Evolutionary conservation across 64 coral and sea anemone genomes (phyloP).

Genomic region (Montipora foliosa): DNA sequence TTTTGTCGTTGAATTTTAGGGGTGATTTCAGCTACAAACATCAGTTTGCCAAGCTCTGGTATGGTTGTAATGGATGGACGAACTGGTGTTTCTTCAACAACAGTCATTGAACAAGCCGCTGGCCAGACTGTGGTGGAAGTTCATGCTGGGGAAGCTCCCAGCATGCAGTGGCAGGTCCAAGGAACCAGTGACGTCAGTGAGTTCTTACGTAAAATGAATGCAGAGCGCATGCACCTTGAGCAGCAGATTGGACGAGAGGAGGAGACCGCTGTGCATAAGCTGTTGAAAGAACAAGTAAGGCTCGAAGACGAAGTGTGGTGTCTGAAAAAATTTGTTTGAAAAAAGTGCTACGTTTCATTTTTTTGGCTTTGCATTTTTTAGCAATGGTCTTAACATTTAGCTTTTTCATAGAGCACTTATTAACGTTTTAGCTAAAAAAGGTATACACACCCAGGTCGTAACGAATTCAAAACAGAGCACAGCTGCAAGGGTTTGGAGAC

Average conservation of each 20-base stretch:
- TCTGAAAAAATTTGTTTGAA: background rate
- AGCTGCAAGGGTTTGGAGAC: too few relatives aligned
- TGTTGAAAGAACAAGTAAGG: conserved; percentile 88
- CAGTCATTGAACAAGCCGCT: conserved; percentile 50
- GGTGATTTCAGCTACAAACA: conserved; percentile 13
- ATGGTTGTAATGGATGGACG: conserved; percentile 18
- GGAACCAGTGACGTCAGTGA: conserved; percentile 92
- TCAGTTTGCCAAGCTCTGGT: conserved; percentile 20
- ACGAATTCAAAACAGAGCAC: too few relatives aligned
- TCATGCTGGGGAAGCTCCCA: conserved; percentile 23
- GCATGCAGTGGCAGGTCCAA: conserved; percentile 73
- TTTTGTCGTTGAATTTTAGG: background rate
- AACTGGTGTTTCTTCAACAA: background rate
- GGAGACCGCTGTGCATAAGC: conserved; percentile 83
- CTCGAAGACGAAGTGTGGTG: background rate
- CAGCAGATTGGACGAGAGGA: conserved; percentile 87
- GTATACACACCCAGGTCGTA: too few relatives aligned
- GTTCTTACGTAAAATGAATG: conserved; percentile 93
- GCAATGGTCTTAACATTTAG: background rate
- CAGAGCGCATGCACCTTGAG: conserved; percentile 94
- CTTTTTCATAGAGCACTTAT: too few relatives aligned
- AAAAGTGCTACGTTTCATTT: background rate
- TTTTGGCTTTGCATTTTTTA: background rate
- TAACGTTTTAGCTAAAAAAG: too few relatives aligned
- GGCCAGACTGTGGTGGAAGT: conserved; percentile 13